Percentiles rank a stretch among this genome's conserved stretches.
phyloP scores from a whole-genome alignment of 2,888 invertebrate genomes.

The Amphimallon solstitiale region DNA sequence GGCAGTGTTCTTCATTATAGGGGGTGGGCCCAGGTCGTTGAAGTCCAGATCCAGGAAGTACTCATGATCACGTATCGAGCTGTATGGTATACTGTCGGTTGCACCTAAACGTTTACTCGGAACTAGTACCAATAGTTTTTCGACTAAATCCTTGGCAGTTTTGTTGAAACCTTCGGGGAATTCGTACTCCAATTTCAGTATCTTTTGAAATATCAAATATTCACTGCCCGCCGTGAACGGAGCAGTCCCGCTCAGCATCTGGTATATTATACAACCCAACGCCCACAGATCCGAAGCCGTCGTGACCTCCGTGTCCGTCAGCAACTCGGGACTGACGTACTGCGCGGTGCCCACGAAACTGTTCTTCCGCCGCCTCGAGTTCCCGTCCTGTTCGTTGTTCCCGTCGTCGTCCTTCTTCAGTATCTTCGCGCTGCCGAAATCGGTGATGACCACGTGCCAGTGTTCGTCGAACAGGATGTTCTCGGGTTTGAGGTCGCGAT shows the following conservation, averaged over 20 bases:
- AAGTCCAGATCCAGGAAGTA: constrained; percentile 89
- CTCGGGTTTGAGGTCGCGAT: constrained; percentile 97
- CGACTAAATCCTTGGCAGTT: constrained; percentile 87
- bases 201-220: constrained; percentile 96
- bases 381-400: constrained; percentile 56
- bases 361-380: constrained; percentile 69
- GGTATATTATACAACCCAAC: constrained; percentile 94
- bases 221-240: constrained; percentile 94
- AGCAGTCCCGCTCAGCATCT: constrained; percentile 93
- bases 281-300: constrained; percentile 96
- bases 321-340: constrained; percentile 97
- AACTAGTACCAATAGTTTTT: constrained; percentile 84
- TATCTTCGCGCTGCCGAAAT: constrained; percentile 77
- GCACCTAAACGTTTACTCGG: constrained; percentile 85
- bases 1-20: constrained; percentile 62
- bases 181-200: constrained; percentile 87
- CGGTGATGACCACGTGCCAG: constrained; percentile 96
- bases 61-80: constrained; percentile 84
- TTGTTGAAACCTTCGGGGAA: constrained; percentile 92
- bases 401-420: constrained; percentile 46
- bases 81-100: constrained; percentile 77
- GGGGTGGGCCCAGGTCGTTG: constrained; percentile 84
- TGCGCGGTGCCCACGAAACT: constrained; percentile 99
- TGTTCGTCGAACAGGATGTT: constrained; percentile 95
- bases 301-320: constrained; percentile 78